phyloP scores from a whole-genome alignment of 2,113 vertebrate species.

The Emydocephalus ijimae region DNA sequence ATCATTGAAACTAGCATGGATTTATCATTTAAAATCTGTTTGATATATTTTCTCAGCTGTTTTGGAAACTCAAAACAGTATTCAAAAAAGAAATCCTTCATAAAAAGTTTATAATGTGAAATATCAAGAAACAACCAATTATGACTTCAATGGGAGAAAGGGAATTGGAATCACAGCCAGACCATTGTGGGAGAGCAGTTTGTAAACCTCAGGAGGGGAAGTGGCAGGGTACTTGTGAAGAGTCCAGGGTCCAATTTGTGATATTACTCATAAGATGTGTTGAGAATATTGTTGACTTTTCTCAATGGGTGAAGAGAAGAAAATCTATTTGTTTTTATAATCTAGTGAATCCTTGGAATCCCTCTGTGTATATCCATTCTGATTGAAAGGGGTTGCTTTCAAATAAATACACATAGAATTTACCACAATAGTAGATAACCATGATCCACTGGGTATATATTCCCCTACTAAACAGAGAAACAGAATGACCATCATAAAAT shows the following conservation, averaged over 20 bases:
- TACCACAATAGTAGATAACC: not conserved
- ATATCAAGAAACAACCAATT: not conserved
- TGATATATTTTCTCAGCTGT: not conserved
- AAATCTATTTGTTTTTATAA: not conserved
- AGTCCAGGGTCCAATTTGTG: not conserved
- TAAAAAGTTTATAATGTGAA: slow-evolving; percentile 5
- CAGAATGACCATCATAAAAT: not conserved
- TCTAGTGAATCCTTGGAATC: not conserved
- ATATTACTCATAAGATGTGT: not conserved
- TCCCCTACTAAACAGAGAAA: not conserved
- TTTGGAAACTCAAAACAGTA: not conserved
- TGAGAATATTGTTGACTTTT: not conserved
- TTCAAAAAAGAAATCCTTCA: not conserved
- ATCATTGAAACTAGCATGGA: not conserved
- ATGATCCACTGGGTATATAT: not conserved
- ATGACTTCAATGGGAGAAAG: not conserved
- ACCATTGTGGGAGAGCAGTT: not conserved
- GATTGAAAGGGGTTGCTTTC: not conserved
- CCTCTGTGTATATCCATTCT: not conserved
- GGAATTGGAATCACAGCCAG: not conserved
- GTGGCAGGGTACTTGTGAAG: not conserved
- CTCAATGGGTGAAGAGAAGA: not conserved
- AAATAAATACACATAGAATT: not conserved
- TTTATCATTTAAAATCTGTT: slow-evolving; percentile 6
- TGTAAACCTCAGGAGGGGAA: not conserved